Evolutionary conservation across 1,140 invertebrate genomes (phyloP).

Genomic region (Nephila pilipes): DNA sequence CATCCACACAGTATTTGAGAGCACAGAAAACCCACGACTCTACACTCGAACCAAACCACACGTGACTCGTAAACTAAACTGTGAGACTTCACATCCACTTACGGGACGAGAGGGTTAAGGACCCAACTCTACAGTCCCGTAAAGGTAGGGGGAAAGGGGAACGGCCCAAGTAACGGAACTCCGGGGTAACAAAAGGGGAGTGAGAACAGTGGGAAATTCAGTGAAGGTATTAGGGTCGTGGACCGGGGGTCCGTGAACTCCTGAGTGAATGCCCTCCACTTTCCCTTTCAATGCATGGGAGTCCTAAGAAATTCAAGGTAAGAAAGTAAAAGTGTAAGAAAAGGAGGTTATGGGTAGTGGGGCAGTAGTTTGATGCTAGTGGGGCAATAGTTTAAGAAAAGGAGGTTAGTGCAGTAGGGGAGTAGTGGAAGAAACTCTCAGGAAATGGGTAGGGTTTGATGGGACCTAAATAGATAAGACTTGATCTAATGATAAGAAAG

Average conservation of each 20-base stretch:
- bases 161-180: slow-evolving; percentile 70
- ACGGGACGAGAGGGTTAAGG: slow-evolving; percentile 71
- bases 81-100: slow-evolving; percentile 47
- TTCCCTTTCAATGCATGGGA: slow-evolving; percentile 49
- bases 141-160: slow-evolving; percentile 33
- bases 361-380: slow-evolving; percentile 26
- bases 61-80: slow-evolving; percentile 41
- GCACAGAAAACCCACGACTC: slow-evolving; percentile 24
- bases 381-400: slow-evolving; percentile 45
- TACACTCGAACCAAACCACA: slow-evolving; percentile 35
- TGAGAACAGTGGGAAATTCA: slow-evolving; percentile 71
- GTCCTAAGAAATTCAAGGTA: slow-evolving; percentile 51
- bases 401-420: slow-evolving; percentile 37
- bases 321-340: slow-evolving; percentile 58
- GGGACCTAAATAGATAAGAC: no score
- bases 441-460: background rate
- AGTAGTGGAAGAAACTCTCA: background rate
- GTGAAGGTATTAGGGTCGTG: slow-evolving; percentile 57
- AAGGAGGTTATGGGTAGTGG: slow-evolving; percentile 56
- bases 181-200: slow-evolving; percentile 61
- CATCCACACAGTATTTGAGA: background rate
- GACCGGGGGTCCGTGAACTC: slow-evolving; percentile 42
- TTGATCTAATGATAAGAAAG: no score
- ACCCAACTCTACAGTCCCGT: slow-evolving; percentile 35
- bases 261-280: slow-evolving; percentile 45